Evolutionary conservation across 2,888 invertebrate species (phyloP).

Genomic region (Cheilosia variabilis): DNA sequence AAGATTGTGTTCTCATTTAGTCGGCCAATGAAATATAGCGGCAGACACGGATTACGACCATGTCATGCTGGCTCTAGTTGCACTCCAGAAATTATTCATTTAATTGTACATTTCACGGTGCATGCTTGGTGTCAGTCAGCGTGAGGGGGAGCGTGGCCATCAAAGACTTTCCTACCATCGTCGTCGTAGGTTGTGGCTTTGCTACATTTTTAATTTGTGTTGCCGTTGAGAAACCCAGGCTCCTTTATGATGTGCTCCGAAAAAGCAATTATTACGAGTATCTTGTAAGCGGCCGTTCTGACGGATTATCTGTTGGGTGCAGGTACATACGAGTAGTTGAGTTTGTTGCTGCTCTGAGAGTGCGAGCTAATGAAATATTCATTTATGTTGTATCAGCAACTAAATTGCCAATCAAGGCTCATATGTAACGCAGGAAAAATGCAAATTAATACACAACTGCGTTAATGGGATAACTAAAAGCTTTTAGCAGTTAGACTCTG

Average conservation of each 20-base stretch:
- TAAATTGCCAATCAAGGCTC: too few species aligned
- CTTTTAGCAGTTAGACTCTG: too few species aligned
- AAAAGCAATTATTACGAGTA: conserved; percentile 45
- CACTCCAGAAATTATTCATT: conserved; percentile 51
- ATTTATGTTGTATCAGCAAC: too few species aligned
- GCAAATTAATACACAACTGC: too few species aligned
- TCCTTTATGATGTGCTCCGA: not conserved
- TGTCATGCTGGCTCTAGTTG: conserved; percentile 39
- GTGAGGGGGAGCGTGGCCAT: not conserved
- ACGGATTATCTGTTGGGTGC: conserved; percentile 3
- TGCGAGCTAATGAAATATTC: too few species aligned
- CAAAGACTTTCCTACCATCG: not conserved
- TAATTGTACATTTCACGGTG: conserved; percentile 55
- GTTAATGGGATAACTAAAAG: too few species aligned
- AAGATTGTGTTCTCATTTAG: conserved; percentile 76
- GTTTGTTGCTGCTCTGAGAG: not conserved
- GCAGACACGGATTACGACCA: not conserved
- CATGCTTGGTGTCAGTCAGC: conserved; percentile 56
- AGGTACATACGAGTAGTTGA: not conserved
- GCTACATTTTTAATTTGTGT: conserved; percentile 25
- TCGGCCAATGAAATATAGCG: not conserved
- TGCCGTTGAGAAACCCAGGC: not conserved
- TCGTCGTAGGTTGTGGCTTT: not conserved
- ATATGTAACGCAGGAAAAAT: too few species aligned
- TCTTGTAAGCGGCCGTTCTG: conserved; percentile 10